Conservation (phyloP, 2,113 vertebrate genomes). For the Cavia aperea region DNA sequence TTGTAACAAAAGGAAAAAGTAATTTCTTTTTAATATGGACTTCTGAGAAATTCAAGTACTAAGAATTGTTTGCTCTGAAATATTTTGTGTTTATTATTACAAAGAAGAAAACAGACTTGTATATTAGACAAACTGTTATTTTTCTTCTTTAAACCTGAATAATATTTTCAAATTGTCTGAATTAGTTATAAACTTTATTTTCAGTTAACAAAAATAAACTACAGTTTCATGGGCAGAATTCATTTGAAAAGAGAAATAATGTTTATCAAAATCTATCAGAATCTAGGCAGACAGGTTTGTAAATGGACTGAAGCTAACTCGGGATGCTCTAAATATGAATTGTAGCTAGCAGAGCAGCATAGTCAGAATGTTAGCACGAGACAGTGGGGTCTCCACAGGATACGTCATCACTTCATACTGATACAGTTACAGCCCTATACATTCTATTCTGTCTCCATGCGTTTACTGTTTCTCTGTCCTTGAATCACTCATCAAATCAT, state of each 20-base stretch:
- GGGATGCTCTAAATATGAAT: neutral
- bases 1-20: slow-evolving; percentile 1
- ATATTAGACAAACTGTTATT: neutral
- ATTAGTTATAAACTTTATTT: slow-evolving; percentile 19
- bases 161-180: neutral
- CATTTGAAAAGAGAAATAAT: neutral
- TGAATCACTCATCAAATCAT: neutral
- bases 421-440: neutral
- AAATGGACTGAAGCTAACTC: neutral
- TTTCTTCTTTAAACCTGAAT: neutral
- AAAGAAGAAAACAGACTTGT: slow-evolving; percentile 12
- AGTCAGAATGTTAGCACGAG: too few species aligned
- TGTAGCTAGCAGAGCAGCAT: neutral
- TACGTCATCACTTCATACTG: too few species aligned
- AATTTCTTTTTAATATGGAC: slow-evolving; percentile 8
- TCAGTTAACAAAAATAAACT: neutral
- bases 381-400: neutral
- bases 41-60: slow-evolving; percentile 16
- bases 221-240: neutral
- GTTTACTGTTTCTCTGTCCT: neutral
- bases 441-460: neutral
- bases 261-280: neutral
- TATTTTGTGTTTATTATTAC: neutral
- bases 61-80: neutral
- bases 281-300: neutral